Conservation (phyloP, 2,888 invertebrate species). For the Chloroclysta siterata region DNA sequence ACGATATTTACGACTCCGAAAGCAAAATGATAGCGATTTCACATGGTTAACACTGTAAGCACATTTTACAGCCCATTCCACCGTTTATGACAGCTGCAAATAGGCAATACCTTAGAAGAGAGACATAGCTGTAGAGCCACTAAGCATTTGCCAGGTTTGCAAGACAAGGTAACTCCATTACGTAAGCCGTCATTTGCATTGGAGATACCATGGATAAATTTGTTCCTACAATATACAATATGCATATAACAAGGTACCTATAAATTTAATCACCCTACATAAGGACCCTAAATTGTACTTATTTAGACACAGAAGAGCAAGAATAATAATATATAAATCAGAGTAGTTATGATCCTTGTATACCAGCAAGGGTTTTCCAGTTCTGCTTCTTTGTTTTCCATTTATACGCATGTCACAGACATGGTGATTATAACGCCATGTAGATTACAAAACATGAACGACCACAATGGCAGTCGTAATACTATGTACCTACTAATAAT, state of each 20-base stretch:
- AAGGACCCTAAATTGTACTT: not conserved
- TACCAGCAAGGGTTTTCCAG: conserved; percentile 11
- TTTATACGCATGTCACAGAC: conserved; percentile 17
- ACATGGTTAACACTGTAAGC: conserved; percentile 5
- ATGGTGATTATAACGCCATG: conserved; percentile 20
- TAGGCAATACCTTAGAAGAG: conserved; percentile 43
- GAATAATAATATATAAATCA: not conserved
- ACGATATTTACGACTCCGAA: conserved; percentile 8
- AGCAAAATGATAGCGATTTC: conserved; percentile 14
- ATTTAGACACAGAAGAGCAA: not conserved
- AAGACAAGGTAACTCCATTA: conserved; percentile 5
- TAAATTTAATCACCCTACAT: not conserved
- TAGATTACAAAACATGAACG: conserved; percentile 37
- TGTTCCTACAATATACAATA: too few species aligned
- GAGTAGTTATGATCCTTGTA: not conserved
- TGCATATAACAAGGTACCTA: too few species aligned
- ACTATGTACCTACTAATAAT: conserved; percentile 32
- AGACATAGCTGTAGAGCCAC: conserved; percentile 26
- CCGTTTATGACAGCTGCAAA: conserved; percentile 33
- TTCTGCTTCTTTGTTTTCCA: conserved; percentile 10
- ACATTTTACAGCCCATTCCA: conserved; percentile 22
- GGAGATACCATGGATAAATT: not conserved
- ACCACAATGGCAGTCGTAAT: conserved; percentile 37
- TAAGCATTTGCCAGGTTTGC: conserved; percentile 29
- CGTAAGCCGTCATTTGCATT: not conserved